Base-by-base conservation (phyloP, 2,888 invertebrate species). In the Athripsodes cinereus region DNA sequence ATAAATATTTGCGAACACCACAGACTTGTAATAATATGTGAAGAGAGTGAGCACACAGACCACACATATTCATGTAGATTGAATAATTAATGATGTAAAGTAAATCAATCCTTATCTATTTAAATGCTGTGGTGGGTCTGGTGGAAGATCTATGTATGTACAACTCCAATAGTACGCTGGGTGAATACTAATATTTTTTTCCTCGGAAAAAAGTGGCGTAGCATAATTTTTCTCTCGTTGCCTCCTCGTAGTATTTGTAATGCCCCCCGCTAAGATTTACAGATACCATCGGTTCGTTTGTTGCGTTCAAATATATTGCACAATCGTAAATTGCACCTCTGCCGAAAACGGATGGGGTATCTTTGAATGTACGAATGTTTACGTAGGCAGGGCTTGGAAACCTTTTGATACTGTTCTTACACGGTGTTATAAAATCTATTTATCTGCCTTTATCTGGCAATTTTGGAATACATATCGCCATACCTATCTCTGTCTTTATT, bases 301-400 rank as follows among this genome's bases (percentile, higher is more conserved):
- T 52, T 56, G 46, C 56, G 52, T 52, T 56, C 26, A 56, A 56
- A 56, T 56, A 56, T 56, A 56, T 52, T 56, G 56, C 56, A 51
- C 51, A 56, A 56, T 31, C 52, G 56, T 56, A 56, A 56, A 56
- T 56, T 56, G 56, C 56, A 56, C 56, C 52, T 46, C 26, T 18
- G 16, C 52, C 44, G 13, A 40, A 48, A 6, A 19, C 48, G 48
- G 21, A 19, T 48, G 48, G 20, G 20, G 48, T 48, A 48, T 20
- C 11, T 48, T 6, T 5, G 16, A 18, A 48, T 16, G 19, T 48
- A 19, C 40, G 5, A 31, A 31, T 31, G 31, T n/a, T n/a, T n/a
- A n/a, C 26, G 10, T 26, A 10, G 10, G 5, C 26, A 26, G 3
- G 26, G 26, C 3, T 26, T 26, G 10, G 5, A 26, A 26, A 26